Evolutionary conservation across 2,113 vertebrate species (phyloP).

Genomic region (Myrmecobius fasciatus): DNA sequence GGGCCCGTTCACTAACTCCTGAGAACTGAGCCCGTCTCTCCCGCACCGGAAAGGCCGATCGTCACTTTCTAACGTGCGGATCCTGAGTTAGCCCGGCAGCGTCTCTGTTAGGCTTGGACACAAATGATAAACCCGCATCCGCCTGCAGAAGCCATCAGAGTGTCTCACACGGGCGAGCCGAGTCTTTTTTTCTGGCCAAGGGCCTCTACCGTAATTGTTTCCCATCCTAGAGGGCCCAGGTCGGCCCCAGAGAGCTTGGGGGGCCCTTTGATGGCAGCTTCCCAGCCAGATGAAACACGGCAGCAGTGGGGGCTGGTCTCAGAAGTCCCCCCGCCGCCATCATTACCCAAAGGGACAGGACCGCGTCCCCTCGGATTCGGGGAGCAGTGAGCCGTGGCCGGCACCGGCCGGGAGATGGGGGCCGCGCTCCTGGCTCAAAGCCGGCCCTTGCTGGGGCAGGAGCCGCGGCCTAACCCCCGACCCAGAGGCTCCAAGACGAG

Average conservation of each 20-base stretch:
- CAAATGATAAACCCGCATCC: accelerated
- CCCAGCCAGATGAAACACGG: conserved; percentile 29
- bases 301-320: not conserved
- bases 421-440: not conserved
- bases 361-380: accelerated
- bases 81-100: accelerated
- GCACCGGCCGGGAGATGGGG: accelerated
- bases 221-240: not conserved
- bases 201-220: not conserved
- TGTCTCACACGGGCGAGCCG: accelerated
- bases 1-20: conserved; percentile 11
- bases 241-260: too few relatives aligned
- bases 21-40: not conserved
- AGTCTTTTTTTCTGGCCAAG: accelerated
- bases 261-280: conserved; percentile 8
- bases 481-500: not conserved
- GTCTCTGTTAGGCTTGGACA: not conserved
- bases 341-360: not conserved
- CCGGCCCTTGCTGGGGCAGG: accelerated
- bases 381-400: not conserved
- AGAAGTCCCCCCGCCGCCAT: not conserved
- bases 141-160: accelerated
- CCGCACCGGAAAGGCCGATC: not conserved
- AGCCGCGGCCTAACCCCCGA: accelerated
- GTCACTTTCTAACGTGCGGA: accelerated